Conservation (phyloP, 1,140 invertebrate species). For the Drosophila bocqueti region DNA sequence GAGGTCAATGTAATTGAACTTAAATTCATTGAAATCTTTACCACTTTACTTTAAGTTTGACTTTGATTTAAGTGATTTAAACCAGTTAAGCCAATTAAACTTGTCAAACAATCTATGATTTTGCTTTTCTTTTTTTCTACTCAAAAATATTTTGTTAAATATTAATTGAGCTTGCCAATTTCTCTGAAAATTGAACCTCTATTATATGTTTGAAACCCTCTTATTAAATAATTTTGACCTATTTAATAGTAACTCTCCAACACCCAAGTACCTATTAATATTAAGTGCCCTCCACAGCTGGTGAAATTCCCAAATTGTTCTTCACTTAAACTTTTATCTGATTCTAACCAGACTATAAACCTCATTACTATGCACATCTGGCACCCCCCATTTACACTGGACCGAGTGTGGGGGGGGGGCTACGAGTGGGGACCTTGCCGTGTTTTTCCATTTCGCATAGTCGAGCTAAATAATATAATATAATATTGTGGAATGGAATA, state of each 20-base stretch:
- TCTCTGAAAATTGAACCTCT: background rate
- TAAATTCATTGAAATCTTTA: slow-evolving; percentile 14
- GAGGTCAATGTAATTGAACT: slow-evolving; percentile 20
- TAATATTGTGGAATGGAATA: slow-evolving; percentile 44
- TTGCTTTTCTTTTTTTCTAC: background rate
- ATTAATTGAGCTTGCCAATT: background rate
- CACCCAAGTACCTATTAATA: background rate
- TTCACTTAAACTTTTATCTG: background rate
- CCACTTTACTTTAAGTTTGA: slow-evolving; percentile 14
- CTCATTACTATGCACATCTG: slow-evolving; percentile 43
- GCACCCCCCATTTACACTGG: slow-evolving; percentile 26
- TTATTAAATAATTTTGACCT: background rate
- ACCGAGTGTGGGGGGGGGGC: background rate
- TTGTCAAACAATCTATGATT: background rate
- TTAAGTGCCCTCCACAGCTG: slow-evolving; percentile 2
- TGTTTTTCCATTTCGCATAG: slow-evolving; percentile 53
- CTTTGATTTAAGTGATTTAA: slow-evolving; percentile 31
- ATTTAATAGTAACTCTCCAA: background rate
- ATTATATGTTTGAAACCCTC: background rate
- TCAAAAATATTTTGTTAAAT: background rate
- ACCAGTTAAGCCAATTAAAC: slow-evolving; percentile 28
- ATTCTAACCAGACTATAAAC: slow-evolving; percentile 8
- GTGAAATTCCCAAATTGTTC: slow-evolving; percentile 36
- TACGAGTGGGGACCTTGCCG: slow-evolving; percentile 40
- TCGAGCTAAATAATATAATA: slow-evolving; percentile 42